Conservation (phyloP, 2,113 vertebrate genomes). For the Nematolebias whitei region DNA sequence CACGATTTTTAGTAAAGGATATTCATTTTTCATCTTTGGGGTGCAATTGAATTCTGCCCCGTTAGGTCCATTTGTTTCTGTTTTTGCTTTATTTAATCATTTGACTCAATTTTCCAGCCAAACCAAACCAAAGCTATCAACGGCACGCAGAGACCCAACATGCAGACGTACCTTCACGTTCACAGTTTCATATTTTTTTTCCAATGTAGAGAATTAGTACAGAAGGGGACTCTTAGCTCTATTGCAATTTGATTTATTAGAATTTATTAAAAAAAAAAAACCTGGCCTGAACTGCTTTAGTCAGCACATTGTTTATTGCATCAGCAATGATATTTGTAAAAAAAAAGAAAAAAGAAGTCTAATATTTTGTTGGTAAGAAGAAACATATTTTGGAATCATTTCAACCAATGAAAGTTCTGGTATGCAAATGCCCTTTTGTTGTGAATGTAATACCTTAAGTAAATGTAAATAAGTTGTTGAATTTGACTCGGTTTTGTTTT, state of each 20-base stretch:
- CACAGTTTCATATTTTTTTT: not conserved
- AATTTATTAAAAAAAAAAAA: slow-evolving; percentile 6
- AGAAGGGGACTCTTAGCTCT: slow-evolving; percentile 20
- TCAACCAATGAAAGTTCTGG: slow-evolving; percentile 47
- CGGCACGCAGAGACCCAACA: not conserved
- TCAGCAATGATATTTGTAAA: slow-evolving; percentile 13
- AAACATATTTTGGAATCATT: slow-evolving; percentile 54
- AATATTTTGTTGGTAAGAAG: slow-evolving; percentile 42
- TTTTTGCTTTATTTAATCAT: not conserved
- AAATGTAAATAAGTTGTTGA: slow-evolving; percentile 67
- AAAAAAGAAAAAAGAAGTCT: not conserved
- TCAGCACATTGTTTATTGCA: slow-evolving; percentile 19
- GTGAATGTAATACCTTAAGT: slow-evolving; percentile 66
- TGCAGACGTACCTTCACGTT: not conserved
- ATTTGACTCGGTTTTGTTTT: slow-evolving; percentile 51
- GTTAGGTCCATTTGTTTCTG: not conserved
- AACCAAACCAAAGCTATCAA: not conserved
- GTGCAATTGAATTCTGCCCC: not conserved
- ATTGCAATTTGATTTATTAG: slow-evolving; percentile 17
- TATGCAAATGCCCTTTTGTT: slow-evolving; percentile 65
- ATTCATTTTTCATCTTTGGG: not conserved
- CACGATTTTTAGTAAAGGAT: not conserved
- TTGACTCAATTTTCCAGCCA: not conserved
- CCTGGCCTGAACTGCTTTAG: slow-evolving; percentile 4
- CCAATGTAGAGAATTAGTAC: not conserved